Evolutionary conservation across 1,140 invertebrate species (phyloP), one percentile per base, ranked within the genome.

Genomic region (Drosophila insularis): DNA sequence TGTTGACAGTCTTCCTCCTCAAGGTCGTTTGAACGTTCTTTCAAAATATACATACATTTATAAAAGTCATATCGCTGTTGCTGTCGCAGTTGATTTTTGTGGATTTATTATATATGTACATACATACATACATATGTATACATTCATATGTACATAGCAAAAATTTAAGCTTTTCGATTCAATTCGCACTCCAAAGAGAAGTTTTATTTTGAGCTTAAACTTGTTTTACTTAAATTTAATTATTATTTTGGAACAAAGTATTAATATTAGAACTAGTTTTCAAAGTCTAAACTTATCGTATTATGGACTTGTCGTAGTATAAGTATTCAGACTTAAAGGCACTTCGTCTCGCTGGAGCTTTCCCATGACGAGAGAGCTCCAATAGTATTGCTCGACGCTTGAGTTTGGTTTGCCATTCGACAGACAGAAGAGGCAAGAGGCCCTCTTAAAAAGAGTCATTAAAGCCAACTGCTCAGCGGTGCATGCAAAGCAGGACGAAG

Each of bases 11-110:
- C 54, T 63, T 40, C 53, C 60, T 55, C 14, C 72, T 73, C 72
- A 84, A 84, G 80, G 76, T 80, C 76, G 81, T 80, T 40, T 32
- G 19, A 53, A 64, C 40, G 63, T 68, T 78, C 56, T 65, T 69
- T 72, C 62, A 54, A 55, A 50, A 72, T 21, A 21, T 21, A 23
- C 23, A 17, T 43, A 43, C 2, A 7, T 71, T 56, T 68, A 60
- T 19, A 70, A 59, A 67, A 39, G 46, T 14, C 17, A 43, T 65
- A 17, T 37, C 35, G 35, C 11, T 11, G 2, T 7, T 6, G 40
- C 10, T 21, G 17, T 50, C 17, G 7, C 43, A 10, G 10, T 50
- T 8, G 43, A 50, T 10, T 19, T 50, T 19, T 0, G 2, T 50
- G 8, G 17, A 5, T 63, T 43, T 54, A 55, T 21, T 23, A 43